These are phyloP conservation scores for Lamellibrachia satsuma DNA, from an alignment of 2,888 invertebrate species.

Conservation along the genomic window DNA sequence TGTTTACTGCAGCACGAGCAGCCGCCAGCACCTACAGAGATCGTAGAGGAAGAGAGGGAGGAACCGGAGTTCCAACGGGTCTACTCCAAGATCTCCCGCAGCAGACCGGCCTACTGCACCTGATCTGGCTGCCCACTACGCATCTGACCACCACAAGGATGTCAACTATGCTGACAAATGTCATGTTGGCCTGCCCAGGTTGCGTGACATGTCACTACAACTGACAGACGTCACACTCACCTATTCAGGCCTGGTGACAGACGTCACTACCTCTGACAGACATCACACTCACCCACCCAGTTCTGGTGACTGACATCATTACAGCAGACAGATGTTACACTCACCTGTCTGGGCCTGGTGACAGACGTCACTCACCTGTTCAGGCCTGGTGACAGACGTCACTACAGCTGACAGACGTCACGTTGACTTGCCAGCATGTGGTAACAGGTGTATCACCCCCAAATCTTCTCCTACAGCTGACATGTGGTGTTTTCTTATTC, in stretches of 20 bases:
- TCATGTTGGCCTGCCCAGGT: neutral
- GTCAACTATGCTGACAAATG: neutral
- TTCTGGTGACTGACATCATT: too few relatives aligned
- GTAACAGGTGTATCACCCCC: too few relatives aligned
- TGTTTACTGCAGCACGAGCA: neutral
- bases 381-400: neutral
- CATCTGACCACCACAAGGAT: neutral
- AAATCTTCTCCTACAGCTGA: neutral
- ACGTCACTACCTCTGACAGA: neutral
- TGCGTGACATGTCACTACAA: too few relatives aligned
- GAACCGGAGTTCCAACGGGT: neutral
- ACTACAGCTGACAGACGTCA: neutral
- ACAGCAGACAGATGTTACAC: too few relatives aligned
- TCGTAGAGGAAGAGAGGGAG: neutral
- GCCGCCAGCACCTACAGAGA: neutral
- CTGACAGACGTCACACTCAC: neutral
- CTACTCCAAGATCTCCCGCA: neutral
- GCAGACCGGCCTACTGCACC: neutral
- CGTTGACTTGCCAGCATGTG: neutral
- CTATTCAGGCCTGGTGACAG: neutral
- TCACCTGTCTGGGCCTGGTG: neutral
- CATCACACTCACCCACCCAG: neutral
- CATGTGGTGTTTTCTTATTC: neutral
- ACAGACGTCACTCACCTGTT: neutral
- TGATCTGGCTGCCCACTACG: neutral